Evolutionary conservation across 2,113 vertebrate species (phyloP).

Genomic region (Tympanuchus pallidicinctus): DNA sequence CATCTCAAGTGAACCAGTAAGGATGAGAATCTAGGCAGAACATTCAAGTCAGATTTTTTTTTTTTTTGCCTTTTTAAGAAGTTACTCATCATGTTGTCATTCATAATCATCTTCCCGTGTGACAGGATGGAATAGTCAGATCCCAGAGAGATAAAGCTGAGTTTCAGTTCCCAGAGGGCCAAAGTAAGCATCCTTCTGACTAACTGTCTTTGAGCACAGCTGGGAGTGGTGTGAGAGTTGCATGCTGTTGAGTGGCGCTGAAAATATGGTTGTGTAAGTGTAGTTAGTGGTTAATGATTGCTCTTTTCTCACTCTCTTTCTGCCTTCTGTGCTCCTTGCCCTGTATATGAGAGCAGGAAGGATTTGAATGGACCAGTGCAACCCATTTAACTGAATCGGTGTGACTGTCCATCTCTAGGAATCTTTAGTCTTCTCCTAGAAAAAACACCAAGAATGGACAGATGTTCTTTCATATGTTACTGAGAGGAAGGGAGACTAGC

Average conservation of each 20-base stretch:
- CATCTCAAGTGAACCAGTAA: background rate
- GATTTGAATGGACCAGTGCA: background rate
- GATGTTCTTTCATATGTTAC: background rate
- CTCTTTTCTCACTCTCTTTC: background rate
- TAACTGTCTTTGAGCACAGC: slow-evolving; percentile 5
- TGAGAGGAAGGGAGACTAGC: background rate
- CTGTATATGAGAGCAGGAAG: background rate
- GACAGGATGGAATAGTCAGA: slow-evolving; percentile 11
- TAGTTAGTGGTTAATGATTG: slow-evolving; percentile 14
- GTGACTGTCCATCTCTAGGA: background rate
- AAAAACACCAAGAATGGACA: background rate
- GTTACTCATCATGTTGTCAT: slow-evolving; percentile 37
- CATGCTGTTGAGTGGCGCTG: background rate
- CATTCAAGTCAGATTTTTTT: background rate
- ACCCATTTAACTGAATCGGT: background rate
- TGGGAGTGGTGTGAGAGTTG: slow-evolving; percentile 20
- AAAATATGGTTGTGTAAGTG: slow-evolving; percentile 26
- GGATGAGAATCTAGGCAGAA: background rate
- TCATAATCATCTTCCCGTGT: slow-evolving; percentile 28
- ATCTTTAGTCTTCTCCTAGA: background rate
- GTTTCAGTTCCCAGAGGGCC: slow-evolving; percentile 48
- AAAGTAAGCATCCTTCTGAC: slow-evolving; percentile 50
- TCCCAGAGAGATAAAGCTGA: slow-evolving; percentile 32
- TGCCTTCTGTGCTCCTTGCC: background rate
- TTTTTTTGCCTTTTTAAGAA: background rate